A percentile compares a stretch with the other conserved stretches of the same genome.
phyloP scores from a whole-genome alignment of 1,140 invertebrate genomes.

The Geopemphigus sp. region DNA sequence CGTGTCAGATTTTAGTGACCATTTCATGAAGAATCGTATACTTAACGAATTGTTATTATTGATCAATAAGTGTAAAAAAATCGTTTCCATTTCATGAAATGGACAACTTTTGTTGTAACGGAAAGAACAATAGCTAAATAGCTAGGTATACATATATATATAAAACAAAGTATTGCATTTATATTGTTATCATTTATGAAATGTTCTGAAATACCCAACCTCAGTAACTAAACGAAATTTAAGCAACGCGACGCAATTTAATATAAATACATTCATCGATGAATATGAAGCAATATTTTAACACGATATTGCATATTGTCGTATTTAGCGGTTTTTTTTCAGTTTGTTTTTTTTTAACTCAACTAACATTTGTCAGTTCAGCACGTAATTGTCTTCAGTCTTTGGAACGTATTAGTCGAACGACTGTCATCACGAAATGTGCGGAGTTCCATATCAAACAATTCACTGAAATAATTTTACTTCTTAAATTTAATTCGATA shows the following conservation, averaged over 20 bases:
- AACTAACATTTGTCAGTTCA: slow-evolving; percentile 4
- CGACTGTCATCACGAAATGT: background rate
- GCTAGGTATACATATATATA: too few relatives aligned
- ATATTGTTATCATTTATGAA: background rate
- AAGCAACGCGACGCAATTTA: slow-evolving; percentile 13
- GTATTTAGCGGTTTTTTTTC: slow-evolving; percentile 17
- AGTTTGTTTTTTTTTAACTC: background rate
- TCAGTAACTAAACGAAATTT: slow-evolving; percentile 7
- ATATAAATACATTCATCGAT: background rate
- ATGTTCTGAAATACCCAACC: background rate
- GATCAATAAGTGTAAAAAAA: too few relatives aligned
- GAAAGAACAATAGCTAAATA: too few relatives aligned
- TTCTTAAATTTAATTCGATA: too few relatives aligned
- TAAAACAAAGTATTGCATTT: background rate
- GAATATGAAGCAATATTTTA: slow-evolving; percentile 45
- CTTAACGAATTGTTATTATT: too few relatives aligned
- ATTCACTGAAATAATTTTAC: background rate
- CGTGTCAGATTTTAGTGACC: too few relatives aligned
- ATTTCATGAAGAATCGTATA: too few relatives aligned
- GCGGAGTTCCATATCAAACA: background rate
- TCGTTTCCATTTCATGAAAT: too few relatives aligned
- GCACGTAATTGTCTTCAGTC: slow-evolving; percentile 24
- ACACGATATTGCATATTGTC: slow-evolving; percentile 23
- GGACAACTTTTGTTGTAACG: too few relatives aligned
- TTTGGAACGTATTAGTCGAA: slow-evolving; percentile 5